A percentile compares a stretch with the other conserved stretches of the same genome.
These are phyloP conservation scores for Phoxinus dragarum DNA, from an alignment of 2,797 vertebrate genomes.

Conservation along the genomic window DNA sequence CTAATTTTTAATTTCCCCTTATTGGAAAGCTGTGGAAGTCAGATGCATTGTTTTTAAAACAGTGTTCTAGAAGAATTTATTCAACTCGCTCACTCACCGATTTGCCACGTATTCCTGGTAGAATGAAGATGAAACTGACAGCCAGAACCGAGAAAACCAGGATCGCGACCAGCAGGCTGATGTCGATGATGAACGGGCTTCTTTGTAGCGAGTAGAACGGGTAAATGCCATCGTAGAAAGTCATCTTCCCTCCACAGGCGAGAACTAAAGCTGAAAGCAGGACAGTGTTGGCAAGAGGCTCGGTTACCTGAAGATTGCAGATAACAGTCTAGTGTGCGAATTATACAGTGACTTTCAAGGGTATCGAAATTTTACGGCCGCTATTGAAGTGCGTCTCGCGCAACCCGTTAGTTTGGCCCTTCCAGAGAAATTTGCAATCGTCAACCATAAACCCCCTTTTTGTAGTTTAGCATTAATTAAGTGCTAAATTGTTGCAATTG, in stretches of 20 bases:
- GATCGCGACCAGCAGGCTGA: constrained; percentile 83
- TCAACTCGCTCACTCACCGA: constrained; percentile 81
- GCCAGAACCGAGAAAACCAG: constrained; percentile 85
- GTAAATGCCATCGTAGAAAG: constrained; percentile 86
- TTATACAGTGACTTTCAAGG: constrained; percentile 22
- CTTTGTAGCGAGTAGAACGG: constrained; percentile 87
- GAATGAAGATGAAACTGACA: constrained; percentile 86
- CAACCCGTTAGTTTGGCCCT: background rate
- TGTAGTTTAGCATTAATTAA: background rate
- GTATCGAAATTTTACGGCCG: background rate
- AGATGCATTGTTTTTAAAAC: background rate
- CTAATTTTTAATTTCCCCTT: background rate
- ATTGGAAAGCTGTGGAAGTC: background rate
- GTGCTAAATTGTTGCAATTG: background rate
- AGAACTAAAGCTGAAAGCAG: constrained; percentile 60
- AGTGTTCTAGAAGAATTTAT: background rate
- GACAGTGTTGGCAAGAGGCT: constrained; percentile 67
- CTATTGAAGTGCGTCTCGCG: background rate
- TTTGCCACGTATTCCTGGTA: constrained; percentile 92
- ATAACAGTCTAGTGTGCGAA: constrained; percentile 65
- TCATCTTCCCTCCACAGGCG: constrained; percentile 80
- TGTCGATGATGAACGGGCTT: constrained; percentile 78
- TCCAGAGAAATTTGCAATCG: background rate
- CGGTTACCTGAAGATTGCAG: constrained; percentile 74
- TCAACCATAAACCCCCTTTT: background rate